Conservation (phyloP, 2,113 vertebrate genomes). For the Albula goreensis region DNA sequence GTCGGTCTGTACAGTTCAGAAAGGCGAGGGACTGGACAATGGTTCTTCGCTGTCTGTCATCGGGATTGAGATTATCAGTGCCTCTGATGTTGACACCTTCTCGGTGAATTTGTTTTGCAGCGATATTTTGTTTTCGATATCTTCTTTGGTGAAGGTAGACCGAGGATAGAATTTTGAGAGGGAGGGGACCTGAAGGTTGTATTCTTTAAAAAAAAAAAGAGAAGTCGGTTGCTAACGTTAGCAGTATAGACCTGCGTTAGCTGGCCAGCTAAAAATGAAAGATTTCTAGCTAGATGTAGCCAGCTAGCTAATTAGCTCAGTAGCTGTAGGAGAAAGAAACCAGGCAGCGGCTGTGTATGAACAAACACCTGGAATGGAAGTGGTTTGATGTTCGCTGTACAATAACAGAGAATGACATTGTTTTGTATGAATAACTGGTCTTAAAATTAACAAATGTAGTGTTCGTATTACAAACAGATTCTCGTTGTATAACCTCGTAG, state of each 20-base stretch:
- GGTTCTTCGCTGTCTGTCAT: slow-evolving; percentile 24
- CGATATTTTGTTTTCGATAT: slow-evolving; percentile 43
- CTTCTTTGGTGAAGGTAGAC: slow-evolving; percentile 29
- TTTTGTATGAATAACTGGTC: slow-evolving; percentile 9
- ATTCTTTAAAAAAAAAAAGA: slow-evolving; percentile 32
- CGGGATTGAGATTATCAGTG: slow-evolving; percentile 18
- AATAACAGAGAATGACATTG: background rate
- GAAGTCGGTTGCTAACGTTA: slow-evolving; percentile 12
- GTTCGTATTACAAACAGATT: background rate
- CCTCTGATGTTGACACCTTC: slow-evolving; percentile 24
- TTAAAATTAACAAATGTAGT: background rate
- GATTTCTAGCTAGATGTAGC: background rate
- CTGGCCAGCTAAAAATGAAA: slow-evolving; percentile 11
- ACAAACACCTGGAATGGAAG: slow-evolving; percentile 9
- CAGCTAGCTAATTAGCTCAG: background rate
- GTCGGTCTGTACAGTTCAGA: slow-evolving; percentile 6
- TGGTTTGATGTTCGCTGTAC: background rate
- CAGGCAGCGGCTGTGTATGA: slow-evolving; percentile 3
- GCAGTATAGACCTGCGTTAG: background rate
- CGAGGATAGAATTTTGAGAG: slow-evolving; percentile 27
- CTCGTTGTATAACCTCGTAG: background rate
- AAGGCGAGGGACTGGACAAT: slow-evolving; percentile 1
- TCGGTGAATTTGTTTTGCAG: slow-evolving; percentile 16
- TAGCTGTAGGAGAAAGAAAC: slow-evolving; percentile 1
- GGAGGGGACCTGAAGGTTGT: slow-evolving; percentile 25